phyloP scores from a whole-genome alignment of 1,140 invertebrate species.

The Drosophila malerkotliana region DNA sequence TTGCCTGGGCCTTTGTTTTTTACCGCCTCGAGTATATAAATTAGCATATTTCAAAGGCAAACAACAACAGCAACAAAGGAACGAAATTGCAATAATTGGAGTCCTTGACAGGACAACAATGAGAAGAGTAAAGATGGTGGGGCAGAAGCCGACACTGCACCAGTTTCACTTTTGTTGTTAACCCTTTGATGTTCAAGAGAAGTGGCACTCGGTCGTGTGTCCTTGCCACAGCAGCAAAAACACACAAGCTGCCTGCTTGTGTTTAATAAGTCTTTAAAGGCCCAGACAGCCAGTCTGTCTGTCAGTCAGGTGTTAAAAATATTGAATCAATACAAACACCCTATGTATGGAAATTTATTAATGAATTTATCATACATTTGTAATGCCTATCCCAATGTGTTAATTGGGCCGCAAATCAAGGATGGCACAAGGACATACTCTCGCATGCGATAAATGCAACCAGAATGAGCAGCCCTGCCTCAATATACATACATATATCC shows the following conservation, averaged over 20 bases:
- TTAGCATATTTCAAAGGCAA: conserved; percentile 77
- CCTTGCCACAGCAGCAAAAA: conserved; percentile 38
- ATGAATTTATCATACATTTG: conserved; percentile 39
- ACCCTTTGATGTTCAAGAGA: conserved; percentile 76
- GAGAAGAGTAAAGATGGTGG: conserved; percentile 13
- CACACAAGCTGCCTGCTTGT: conserved; percentile 21
- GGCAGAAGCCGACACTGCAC: conserved; percentile 42
- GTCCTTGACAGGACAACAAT: conserved; percentile 67
- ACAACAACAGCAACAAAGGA: conserved; percentile 64
- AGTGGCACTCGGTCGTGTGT: conserved; percentile 75
- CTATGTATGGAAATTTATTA: background rate
- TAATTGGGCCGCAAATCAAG: conserved; percentile 38
- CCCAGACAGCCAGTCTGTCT: conserved; percentile 1
- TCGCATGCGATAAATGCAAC: conserved; percentile 65
- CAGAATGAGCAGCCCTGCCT: conserved; percentile 66
- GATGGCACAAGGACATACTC: conserved; percentile 14
- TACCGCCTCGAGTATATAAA: conserved; percentile 45
- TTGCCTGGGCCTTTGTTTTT: conserved; percentile 61
- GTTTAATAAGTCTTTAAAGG: conserved; percentile 65
- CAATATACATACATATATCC: conserved; percentile 46
- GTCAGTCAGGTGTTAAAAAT: conserved; percentile 41
- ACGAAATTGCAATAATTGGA: conserved; percentile 78
- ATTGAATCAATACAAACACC: background rate
- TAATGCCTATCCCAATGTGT: conserved; percentile 23
- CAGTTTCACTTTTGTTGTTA: conserved; percentile 66